Percentiles rank a stretch among this genome's conserved stretches.
These are phyloP conservation scores for Nomia melanderi DNA, from an alignment of 1,140 invertebrate genomes.

Conservation along the genomic window DNA sequence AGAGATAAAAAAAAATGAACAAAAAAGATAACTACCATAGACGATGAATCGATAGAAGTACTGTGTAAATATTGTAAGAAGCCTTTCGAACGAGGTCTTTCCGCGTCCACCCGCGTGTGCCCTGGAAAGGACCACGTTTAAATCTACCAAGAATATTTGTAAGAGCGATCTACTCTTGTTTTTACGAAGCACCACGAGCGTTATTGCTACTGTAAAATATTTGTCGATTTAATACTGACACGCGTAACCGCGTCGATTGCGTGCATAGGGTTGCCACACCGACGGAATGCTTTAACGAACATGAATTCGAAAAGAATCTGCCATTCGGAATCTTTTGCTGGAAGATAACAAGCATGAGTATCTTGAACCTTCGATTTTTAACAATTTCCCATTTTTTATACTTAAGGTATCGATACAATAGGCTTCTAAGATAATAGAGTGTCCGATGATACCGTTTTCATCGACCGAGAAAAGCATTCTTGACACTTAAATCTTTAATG, in stretches of 20 bases:
- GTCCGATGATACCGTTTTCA: background rate
- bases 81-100: constrained; percentile 49
- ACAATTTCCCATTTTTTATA: background rate
- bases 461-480: background rate
- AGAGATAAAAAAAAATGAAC: background rate
- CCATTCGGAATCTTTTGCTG: background rate
- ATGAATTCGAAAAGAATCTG: background rate
- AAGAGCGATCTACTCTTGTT: constrained; percentile 9
- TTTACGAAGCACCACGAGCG: constrained; percentile 12
- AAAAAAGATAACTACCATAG: constrained; percentile 38
- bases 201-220: constrained; percentile 7
- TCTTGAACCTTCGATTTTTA: background rate
- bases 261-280: background rate
- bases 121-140: background rate
- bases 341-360: background rate
- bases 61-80: constrained; percentile 75
- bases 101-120: background rate
- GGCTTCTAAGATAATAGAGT: background rate
- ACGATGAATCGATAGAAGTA: constrained; percentile 42
- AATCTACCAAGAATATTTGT: constrained; percentile 4
- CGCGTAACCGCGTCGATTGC: background rate
- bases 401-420: background rate
- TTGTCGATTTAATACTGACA: background rate
- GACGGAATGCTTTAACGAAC: background rate
- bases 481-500: too few species aligned